These are phyloP conservation scores for Notocelia uddmanniana DNA, from an alignment of 2,888 invertebrate species.

Conservation along the genomic window DNA sequence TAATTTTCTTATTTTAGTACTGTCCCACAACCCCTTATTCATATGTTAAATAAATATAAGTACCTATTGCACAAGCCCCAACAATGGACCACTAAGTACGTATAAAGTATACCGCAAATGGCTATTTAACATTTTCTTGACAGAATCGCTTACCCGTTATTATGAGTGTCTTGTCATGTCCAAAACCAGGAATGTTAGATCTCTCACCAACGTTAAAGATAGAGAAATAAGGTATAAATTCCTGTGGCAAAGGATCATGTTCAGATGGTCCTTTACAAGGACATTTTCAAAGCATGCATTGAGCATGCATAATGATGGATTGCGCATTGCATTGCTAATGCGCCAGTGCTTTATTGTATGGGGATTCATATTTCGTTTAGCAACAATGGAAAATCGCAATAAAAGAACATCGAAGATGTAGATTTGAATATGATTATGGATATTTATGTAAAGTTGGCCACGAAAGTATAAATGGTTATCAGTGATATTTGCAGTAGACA, in stretches of 20 bases:
- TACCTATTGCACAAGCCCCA: background rate
- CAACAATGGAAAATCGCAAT: slow-evolving; percentile 37
- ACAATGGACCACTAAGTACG: slow-evolving; percentile 37
- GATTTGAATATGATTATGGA: slow-evolving; percentile 20
- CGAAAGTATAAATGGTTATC: background rate
- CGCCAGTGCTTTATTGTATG: slow-evolving; percentile 52
- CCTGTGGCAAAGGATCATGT: slow-evolving; percentile 26
- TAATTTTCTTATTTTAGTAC: too few species aligned
- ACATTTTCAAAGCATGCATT: slow-evolving; percentile 65
- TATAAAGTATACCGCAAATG: slow-evolving; percentile 39
- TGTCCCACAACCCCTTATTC: background rate
- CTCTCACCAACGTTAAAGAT: background rate
- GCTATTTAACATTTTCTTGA: slow-evolving; percentile 46
- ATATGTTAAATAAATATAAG: slow-evolving; percentile 9
- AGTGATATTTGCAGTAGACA: background rate
- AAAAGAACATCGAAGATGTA: slow-evolving; percentile 4
- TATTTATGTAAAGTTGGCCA: slow-evolving; percentile 12
- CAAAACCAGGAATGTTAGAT: background rate
- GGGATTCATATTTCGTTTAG: slow-evolving; percentile 37
- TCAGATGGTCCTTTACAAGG: slow-evolving; percentile 56
- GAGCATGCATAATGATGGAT: slow-evolving; percentile 70
- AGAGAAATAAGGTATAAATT: background rate
- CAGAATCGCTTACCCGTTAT: slow-evolving; percentile 55
- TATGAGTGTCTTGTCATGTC: slow-evolving; percentile 56
- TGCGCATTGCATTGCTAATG: slow-evolving; percentile 69